A percentile compares a stretch with the other conserved stretches of the same genome.
phyloP scores from a whole-genome alignment of 2,113 vertebrate genomes.

The Pollachius pollachius region DNA sequence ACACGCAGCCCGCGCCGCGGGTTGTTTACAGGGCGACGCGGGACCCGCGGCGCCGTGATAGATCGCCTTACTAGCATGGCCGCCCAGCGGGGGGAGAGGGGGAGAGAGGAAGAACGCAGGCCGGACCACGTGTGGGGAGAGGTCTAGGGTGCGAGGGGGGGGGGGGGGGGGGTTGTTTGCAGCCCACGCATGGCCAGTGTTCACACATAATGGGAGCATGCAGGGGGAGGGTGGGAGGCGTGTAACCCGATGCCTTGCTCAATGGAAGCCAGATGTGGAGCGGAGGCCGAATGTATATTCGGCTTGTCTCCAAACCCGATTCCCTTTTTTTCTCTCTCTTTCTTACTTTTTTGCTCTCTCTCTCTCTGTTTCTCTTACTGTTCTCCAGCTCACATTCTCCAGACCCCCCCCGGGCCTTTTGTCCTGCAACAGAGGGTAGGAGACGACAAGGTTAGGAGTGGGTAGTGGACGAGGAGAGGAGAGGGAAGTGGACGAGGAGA shows the following conservation, averaged over 20 bases:
- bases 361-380: background rate
- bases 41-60: constrained; percentile 1
- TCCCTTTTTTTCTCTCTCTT: constrained; percentile 1
- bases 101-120: background rate
- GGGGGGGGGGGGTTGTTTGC: background rate
- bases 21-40: constrained; percentile 23
- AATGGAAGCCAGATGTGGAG: constrained; percentile 77
- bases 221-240: constrained; percentile 22
- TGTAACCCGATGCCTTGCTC: constrained; percentile 62
- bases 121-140: constrained; percentile 35
- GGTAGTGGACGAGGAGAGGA: too few species aligned
- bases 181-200: constrained; percentile 26
- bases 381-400: constrained; percentile 13
- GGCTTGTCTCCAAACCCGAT: constrained; percentile 18
- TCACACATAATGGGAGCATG: constrained; percentile 45
- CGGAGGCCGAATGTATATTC: constrained; percentile 32
- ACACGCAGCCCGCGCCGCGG: background rate
- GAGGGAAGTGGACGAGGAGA: background rate
- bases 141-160: background rate
- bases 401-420: background rate
- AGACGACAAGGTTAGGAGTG: too few species aligned
- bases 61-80: constrained; percentile 33
- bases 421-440: too few species aligned
- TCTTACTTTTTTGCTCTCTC: constrained; percentile 4
- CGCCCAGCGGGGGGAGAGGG: constrained; percentile 9